Percentiles rank a stretch among this genome's conserved stretches.
phyloP scores from a whole-genome alignment of 2,888 invertebrate genomes.

The Pediacus dermestoides region DNA sequence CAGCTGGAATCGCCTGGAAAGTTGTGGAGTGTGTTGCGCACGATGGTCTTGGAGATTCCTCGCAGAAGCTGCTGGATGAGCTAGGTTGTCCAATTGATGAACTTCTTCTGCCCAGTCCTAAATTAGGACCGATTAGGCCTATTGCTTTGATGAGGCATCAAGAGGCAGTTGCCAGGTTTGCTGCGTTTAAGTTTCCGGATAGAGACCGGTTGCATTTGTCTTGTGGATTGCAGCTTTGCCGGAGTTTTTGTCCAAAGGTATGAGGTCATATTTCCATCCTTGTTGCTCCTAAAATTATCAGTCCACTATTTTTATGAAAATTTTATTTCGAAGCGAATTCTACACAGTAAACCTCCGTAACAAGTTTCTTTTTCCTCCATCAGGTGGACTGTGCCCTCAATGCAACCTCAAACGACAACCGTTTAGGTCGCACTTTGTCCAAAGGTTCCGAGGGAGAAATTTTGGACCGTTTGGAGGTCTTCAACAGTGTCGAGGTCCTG shows the following conservation, averaged over 20 bases:
- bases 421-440: conserved; percentile 38
- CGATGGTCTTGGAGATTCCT: conserved; percentile 72
- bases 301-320: conserved; percentile 11
- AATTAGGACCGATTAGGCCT: conserved; percentile 42
- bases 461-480: conserved; percentile 67
- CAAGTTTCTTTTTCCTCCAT: too few relatives aligned
- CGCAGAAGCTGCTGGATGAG: conserved; percentile 69
- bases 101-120: conserved; percentile 57
- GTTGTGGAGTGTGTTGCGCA: conserved; percentile 75
- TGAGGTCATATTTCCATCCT: conserved; percentile 9
- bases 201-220: conserved; percentile 71
- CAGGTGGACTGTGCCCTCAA: conserved; percentile 28
- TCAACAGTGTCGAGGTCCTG: conserved; percentile 75
- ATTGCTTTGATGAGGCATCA: conserved; percentile 47
- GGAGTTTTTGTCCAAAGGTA: conserved; percentile 65
- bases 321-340: too few relatives aligned
- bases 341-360: too few relatives aligned
- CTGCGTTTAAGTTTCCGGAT: conserved; percentile 81
- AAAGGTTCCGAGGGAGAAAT: conserved; percentile 56
- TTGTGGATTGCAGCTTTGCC: conserved; percentile 75
- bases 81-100: conserved; percentile 74
- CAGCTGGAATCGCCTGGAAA: conserved; percentile 68
- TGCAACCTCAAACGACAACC: conserved; percentile 37
- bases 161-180: conserved; percentile 60
- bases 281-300: too few relatives aligned